Base-by-base conservation (phyloP, 2,888 invertebrate genomes). In the Drosophila villosipedis region DNA sequence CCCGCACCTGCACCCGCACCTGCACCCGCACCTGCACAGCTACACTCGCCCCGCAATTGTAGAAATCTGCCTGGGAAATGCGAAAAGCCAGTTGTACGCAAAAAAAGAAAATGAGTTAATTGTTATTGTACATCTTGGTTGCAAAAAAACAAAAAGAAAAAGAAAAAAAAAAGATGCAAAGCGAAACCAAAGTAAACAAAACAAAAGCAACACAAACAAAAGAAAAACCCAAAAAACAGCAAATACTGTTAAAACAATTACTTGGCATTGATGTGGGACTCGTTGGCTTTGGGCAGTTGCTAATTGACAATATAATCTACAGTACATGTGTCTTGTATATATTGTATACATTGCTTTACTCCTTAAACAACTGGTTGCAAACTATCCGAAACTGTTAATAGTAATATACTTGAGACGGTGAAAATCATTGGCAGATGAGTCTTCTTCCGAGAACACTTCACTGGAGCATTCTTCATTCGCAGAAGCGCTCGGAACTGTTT, bases 121-220 rank as follows among this genome's bases (percentile, higher is more conserved):
- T 74, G 76, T 78, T 77, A 66, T 67, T 73, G 63, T 64, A 77
- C 66, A 37, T 69, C 73, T 74, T 70, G 31, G 41, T n/a, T 41
- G 57, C 28, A n/a, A 57, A n/a, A 57, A 28, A 39, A 28, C 10
- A n/a, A 14, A 30, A 14, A 25, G 49, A 50, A 50, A 55, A 16
- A 50, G 0, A 50, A 60, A 22, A 50, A 41, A 61, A 25, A 50
- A 37, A 71, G 50, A 52, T 66, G 71, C 67, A 47, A 76, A 49
- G 67, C 35, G 64, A 65, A 68, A 54, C n/a, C 35, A 69, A 59
- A 52, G 52, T 3, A 39, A 65, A 55, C 19, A 19, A 31, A 60
- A 59, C 31, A 67, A 59, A 59, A 70, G 33, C 22, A 12, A 55
- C 19, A 14, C 55, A 64, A 49, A 37, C 31, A 33, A n/a, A 39